Base-by-base conservation (phyloP, 2,113 vertebrate species). In the Oryzias melastigma region DNA sequence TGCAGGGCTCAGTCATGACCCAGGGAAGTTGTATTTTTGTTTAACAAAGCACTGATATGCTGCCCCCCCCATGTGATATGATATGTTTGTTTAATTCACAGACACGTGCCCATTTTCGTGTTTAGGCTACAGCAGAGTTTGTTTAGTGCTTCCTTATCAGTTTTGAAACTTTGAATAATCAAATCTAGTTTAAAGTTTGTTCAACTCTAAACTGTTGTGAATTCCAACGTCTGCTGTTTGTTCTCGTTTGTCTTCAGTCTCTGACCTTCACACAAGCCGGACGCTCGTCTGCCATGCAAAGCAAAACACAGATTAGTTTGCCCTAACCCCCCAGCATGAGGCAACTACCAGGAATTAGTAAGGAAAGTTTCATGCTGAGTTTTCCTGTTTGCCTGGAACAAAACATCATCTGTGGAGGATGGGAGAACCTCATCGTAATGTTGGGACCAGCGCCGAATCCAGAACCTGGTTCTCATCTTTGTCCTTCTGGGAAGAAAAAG, bases 321-420 rank as follows among this genome's bases (percentile, higher is more conserved):
- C 48, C 71, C 46, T 17, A 40, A 78, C 63, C 52, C 45, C 60
- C 14, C 64, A 79, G 74, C 60, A 13, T 71, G 74, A 68, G 40
- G 44, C 52, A 58, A 77, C 73, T 62, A 60, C 61, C 60, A 65
- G 70, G 65, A 61, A 65, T 60, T 56, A 70, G 63, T 47, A 1
- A 40, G 69, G 60, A 55, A 73, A 40, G 70, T 44, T 59, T 71
- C 79, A 74, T 62, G 77, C 81, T 76, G 75, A 52, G 77, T 48
- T 67, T 17, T 42, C 61, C 58, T 29, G 65, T 48, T 25, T 53
- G 51, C 50, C 15, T 45, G 59, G 46, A 71, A 77, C 58, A 71
- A 69, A 79, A 73, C 8, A 13, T 42, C 19, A 1, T 49, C 50
- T 65, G 68, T 54, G 57, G 62, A 62, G 49, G 50, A 44, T 61